A percentile compares a stretch with the other conserved stretches of the same genome.
Conservation (phyloP, 2,797 vertebrate genomes). For the Bradypodion ventrale region DNA sequence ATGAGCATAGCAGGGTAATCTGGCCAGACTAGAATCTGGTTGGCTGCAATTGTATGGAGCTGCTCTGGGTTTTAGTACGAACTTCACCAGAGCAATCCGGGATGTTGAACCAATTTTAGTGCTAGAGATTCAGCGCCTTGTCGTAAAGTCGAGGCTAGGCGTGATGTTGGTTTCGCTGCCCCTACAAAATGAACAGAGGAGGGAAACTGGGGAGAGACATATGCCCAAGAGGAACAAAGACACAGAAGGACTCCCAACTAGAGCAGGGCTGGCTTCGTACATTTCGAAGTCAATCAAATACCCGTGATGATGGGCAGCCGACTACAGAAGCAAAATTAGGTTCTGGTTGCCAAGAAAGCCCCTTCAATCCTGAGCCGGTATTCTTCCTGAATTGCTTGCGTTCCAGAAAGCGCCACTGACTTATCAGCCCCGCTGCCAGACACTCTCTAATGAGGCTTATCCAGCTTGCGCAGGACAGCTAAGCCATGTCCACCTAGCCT, state of each 20-base stretch:
- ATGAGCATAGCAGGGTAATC: too few species aligned
- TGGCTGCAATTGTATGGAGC: too few species aligned
- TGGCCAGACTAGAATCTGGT: too few species aligned
- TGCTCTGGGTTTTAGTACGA: too few species aligned
- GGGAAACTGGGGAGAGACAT: too few species aligned
- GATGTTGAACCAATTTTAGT: too few species aligned
- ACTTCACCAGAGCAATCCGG: too few species aligned
- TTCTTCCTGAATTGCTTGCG: constrained; percentile 43
- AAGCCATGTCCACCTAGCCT: constrained; percentile 56
- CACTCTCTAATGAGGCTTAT: constrained; percentile 68
- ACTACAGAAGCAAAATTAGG: constrained; percentile 9
- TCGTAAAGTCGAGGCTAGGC: not conserved
- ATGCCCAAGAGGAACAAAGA: too few species aligned
- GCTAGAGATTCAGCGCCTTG: not conserved
- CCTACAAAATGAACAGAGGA: too few species aligned
- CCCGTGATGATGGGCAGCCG: not conserved
- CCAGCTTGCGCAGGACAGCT: constrained; percentile 63
- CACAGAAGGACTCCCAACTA: not conserved
- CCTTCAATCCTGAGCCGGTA: constrained; percentile 31
- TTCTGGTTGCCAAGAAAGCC: constrained; percentile 35
- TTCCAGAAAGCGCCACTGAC: fast-evolving
- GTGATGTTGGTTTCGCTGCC: too few species aligned
- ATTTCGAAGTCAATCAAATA: not conserved
- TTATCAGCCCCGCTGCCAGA: constrained; percentile 59
- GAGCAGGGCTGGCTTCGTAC: not conserved